phyloP scores from a whole-genome alignment of 2,113 vertebrate species.

The Eolophus roseicapilla region DNA sequence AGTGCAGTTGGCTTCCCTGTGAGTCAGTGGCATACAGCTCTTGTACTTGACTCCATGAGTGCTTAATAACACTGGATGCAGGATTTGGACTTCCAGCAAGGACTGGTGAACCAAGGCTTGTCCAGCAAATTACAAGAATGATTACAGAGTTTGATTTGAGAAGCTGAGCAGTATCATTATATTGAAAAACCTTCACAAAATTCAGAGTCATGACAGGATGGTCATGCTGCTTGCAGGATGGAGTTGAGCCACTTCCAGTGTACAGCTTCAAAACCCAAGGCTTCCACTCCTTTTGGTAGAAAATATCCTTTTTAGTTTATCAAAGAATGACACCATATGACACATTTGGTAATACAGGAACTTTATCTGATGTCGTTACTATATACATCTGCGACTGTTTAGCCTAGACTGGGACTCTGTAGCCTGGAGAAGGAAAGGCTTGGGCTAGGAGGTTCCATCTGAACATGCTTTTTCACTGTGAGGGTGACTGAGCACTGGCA shows the following conservation, averaged over 20 bases:
- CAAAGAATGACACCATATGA: background rate
- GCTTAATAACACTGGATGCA: background rate
- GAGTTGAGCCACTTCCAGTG: background rate
- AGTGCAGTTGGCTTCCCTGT: background rate
- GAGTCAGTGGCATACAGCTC: background rate
- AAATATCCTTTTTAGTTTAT: background rate
- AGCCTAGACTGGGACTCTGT: background rate
- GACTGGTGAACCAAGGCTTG: background rate
- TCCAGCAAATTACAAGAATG: background rate
- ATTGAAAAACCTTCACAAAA: background rate
- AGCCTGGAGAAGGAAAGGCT: background rate
- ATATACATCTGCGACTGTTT: background rate
- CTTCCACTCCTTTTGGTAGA: background rate
- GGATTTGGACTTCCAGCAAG: background rate
- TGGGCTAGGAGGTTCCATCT: background rate
- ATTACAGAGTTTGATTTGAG: background rate
- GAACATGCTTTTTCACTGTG: background rate
- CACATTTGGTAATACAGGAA: background rate
- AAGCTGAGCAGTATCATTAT: background rate
- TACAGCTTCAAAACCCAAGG: background rate
- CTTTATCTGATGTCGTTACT: background rate
- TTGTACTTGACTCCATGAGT: background rate
- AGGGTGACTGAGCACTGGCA: background rate
- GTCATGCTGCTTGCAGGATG: background rate
- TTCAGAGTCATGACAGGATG: background rate